Conservation (phyloP, 1,140 invertebrate genomes). For the Myzus persicae region DNA sequence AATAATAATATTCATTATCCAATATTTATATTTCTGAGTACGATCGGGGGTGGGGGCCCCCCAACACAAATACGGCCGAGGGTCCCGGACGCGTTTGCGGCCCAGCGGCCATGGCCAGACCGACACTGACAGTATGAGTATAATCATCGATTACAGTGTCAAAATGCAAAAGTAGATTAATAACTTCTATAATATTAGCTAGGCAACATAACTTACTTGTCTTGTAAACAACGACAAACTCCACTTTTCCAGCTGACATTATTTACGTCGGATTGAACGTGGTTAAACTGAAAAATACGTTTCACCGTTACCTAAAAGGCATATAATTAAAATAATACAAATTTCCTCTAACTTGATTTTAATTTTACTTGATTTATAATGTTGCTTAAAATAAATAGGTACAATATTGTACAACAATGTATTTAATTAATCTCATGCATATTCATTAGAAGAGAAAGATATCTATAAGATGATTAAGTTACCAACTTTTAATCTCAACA, state of each 20-base stretch:
- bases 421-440: too few relatives aligned
- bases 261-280: neutral
- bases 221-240: constrained; percentile 45
- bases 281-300: neutral
- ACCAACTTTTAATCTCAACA: neutral
- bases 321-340: neutral
- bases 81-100: too few relatives aligned
- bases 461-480: too few relatives aligned
- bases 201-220: constrained; percentile 48
- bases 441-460: too few relatives aligned
- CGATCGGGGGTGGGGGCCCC: too few relatives aligned
- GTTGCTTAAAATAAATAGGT: neutral
- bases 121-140: too few relatives aligned
- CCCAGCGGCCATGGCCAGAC: too few relatives aligned
- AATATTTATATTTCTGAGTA: too few relatives aligned
- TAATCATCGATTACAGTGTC: neutral
- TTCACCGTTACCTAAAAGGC: neutral
- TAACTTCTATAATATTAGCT: neutral
- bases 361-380: neutral
- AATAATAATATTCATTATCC: too few relatives aligned
- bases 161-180: neutral
- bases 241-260: constrained; percentile 42
- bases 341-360: neutral
- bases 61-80: too few relatives aligned
- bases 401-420: too few relatives aligned